These are phyloP conservation scores for Neosilurus hyrtlii DNA, from an alignment of 2,797 vertebrate species.

Conservation along the genomic window DNA sequence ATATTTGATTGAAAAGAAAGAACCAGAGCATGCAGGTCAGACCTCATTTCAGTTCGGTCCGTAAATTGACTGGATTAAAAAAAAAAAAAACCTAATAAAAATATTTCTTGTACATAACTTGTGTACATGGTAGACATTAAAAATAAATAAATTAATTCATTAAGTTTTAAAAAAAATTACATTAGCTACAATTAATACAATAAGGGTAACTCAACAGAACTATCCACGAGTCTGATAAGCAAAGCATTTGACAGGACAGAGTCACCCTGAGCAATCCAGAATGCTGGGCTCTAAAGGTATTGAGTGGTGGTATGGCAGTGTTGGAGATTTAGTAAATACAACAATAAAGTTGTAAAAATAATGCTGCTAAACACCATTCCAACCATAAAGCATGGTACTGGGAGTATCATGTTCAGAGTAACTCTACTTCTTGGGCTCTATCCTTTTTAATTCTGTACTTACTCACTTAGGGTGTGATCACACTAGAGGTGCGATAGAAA, in stretches of 20 bases:
- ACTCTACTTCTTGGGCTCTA: too few relatives aligned
- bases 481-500: too few relatives aligned
- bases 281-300: not conserved
- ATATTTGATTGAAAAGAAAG: constrained; percentile 21
- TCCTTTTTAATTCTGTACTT: not conserved
- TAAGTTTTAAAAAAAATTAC: not conserved
- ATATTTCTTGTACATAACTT: too few relatives aligned
- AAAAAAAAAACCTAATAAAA: not conserved
- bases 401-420: not conserved
- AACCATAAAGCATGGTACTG: not conserved
- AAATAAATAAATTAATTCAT: too few relatives aligned
- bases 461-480: not conserved
- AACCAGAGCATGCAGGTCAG: not conserved
- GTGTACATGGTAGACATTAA: not conserved
- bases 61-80: not conserved
- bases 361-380: not conserved
- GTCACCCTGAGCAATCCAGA: not conserved
- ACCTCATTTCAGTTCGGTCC: not conserved
- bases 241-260: not conserved
- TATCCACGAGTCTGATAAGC: too few relatives aligned
- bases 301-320: not conserved
- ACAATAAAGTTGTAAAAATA: not conserved
- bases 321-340: not conserved
- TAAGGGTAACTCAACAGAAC: not conserved
- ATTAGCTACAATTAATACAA: too few relatives aligned